Conservation (phyloP, 2,888 invertebrate genomes). For the Venusia cambrica region DNA sequence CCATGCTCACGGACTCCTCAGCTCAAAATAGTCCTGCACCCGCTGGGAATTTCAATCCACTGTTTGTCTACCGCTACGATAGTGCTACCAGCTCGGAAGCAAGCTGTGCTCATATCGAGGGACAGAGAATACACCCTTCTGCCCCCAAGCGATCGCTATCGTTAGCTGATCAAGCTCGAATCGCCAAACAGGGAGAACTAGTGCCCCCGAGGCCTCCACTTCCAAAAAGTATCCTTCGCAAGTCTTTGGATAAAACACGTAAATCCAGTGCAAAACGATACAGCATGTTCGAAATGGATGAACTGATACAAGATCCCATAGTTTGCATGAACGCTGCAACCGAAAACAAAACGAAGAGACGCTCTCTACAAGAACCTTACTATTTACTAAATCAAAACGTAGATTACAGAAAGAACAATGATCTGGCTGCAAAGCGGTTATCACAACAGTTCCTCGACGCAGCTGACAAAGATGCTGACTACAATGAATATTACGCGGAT, state of each 20-base stretch:
- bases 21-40: constrained; percentile 85
- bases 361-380: constrained; percentile 89
- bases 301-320: constrained; percentile 73
- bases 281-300: constrained; percentile 90
- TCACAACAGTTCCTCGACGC: constrained; percentile 78
- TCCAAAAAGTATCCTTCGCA: constrained; percentile 87
- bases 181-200: constrained; percentile 69
- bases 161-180: constrained; percentile 75
- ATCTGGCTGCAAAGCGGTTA: constrained; percentile 73
- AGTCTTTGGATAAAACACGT: constrained; percentile 80
- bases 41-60: constrained; percentile 83
- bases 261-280: constrained; percentile 83
- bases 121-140: constrained; percentile 71
- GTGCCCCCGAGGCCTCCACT: constrained; percentile 87
- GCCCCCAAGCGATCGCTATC: constrained; percentile 86
- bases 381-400: constrained; percentile 79
- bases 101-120: constrained; percentile 83
- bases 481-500: constrained; percentile 79
- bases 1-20: constrained; percentile 88
- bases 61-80: constrained; percentile 92
- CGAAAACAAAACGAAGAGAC: constrained; percentile 82
- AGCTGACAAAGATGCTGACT: constrained; percentile 77
- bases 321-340: constrained; percentile 68
- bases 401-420: constrained; percentile 76
- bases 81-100: constrained; percentile 88